Conservation (phyloP, 2,113 vertebrate genomes). For the Eclectus roratus region DNA sequence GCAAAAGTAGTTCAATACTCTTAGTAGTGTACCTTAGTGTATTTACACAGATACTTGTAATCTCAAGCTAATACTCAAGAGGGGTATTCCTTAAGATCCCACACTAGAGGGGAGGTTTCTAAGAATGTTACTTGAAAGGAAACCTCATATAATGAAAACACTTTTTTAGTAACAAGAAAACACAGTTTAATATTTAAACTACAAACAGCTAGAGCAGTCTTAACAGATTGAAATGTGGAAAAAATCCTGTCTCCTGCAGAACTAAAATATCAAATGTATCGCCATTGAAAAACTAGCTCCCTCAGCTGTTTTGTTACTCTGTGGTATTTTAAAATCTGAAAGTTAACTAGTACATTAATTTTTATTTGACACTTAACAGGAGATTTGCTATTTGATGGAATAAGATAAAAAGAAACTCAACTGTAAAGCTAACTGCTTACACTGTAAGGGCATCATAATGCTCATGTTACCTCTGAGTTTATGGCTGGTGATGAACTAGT, state of each 20-base stretch:
- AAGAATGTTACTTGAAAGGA: neutral
- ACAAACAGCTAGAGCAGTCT: neutral
- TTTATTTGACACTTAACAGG: neutral
- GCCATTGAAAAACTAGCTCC: neutral
- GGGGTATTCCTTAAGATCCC: neutral
- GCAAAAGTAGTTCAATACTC: neutral
- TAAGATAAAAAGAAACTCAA: neutral
- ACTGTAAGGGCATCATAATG: neutral
- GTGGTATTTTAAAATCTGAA: neutral
- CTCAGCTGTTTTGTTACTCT: neutral
- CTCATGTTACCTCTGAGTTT: constrained; percentile 78
- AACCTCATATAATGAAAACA: neutral
- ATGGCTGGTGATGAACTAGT: constrained; percentile 71
- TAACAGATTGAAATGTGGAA: neutral
- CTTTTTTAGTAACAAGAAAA: neutral
- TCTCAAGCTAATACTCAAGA: neutral
- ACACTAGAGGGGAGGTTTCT: neutral
- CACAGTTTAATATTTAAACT: neutral
- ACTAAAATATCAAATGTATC: neutral
- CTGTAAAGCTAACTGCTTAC: neutral
- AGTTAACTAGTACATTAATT: neutral
- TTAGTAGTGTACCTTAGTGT: neutral
- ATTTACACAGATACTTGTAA: neutral
- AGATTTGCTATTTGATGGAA: neutral
- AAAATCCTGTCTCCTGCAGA: neutral